Conservation (phyloP, 2,888 invertebrate species). For the Tetrapedia diversipes region DNA sequence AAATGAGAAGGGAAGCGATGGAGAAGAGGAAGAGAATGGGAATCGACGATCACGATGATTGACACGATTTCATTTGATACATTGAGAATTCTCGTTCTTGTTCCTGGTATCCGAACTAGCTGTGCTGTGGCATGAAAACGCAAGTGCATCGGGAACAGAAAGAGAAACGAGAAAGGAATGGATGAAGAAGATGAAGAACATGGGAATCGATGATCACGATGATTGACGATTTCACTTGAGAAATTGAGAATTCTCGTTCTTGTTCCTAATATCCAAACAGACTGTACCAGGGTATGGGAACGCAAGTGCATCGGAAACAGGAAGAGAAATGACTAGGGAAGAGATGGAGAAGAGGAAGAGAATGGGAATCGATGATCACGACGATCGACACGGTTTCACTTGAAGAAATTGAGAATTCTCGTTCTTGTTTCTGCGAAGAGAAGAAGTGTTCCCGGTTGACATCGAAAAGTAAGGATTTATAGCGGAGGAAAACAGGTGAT, state of each 20-base stretch:
- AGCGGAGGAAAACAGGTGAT: background rate
- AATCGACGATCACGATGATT: too few species aligned
- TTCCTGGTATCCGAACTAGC: too few species aligned
- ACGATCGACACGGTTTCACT: background rate
- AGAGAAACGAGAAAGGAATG: background rate
- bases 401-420: too few species aligned
- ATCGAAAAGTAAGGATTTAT: slow-evolving; percentile 11
- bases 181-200: too few species aligned
- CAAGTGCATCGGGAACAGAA: background rate
- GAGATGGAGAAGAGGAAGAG: too few species aligned
- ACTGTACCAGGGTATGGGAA: too few species aligned
- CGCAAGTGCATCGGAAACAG: background rate
- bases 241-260: background rate
- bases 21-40: too few species aligned
- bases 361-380: background rate
- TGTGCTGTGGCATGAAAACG: too few species aligned
- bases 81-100: too few species aligned
- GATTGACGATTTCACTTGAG: background rate
- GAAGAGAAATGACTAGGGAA: background rate
- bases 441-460: background rate
- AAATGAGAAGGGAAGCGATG: background rate
- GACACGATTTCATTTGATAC: too few species aligned
- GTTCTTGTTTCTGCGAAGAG: background rate
- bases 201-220: background rate
- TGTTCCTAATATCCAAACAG: too few species aligned